A percentile compares a stretch with the other conserved stretches of the same genome.
Evolutionary conservation across 2,113 vertebrate species (phyloP).

Genomic region (Mesoclemmys tuberculata): DNA sequence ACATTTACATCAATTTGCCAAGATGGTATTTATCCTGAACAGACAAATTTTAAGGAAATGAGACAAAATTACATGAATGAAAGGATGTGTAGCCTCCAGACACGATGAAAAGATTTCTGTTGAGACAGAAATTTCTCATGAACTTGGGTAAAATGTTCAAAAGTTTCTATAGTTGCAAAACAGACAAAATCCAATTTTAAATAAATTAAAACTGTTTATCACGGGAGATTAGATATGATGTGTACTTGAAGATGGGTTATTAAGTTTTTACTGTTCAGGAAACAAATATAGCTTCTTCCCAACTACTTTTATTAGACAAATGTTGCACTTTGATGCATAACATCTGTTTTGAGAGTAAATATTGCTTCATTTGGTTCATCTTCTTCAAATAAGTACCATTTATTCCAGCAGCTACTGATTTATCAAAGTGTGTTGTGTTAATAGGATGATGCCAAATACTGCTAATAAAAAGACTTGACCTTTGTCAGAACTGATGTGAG

Average conservation of each 20-base stretch:
- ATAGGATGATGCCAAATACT: background rate
- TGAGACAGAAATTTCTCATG: rapidly evolving
- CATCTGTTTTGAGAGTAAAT: background rate
- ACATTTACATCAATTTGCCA: background rate
- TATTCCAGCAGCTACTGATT: background rate
- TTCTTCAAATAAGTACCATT: background rate
- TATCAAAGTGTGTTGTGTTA: background rate
- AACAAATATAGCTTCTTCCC: background rate
- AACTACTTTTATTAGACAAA: background rate
- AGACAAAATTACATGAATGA: background rate
- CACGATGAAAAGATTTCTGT: rapidly evolving
- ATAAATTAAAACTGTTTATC: background rate
- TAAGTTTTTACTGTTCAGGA: background rate
- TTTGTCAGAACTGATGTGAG: background rate
- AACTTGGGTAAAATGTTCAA: background rate
- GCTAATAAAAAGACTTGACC: background rate
- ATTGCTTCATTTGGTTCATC: background rate
- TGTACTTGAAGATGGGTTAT: background rate
- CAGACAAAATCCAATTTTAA: background rate
- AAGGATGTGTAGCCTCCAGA: background rate
- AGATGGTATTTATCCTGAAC: background rate
- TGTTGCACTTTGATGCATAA: background rate
- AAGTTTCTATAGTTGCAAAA: background rate
- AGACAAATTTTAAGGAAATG: background rate
- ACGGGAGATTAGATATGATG: background rate